Base-by-base conservation (phyloP, 2,888 invertebrate species). In the Prosopocoilus inquinatus region DNA sequence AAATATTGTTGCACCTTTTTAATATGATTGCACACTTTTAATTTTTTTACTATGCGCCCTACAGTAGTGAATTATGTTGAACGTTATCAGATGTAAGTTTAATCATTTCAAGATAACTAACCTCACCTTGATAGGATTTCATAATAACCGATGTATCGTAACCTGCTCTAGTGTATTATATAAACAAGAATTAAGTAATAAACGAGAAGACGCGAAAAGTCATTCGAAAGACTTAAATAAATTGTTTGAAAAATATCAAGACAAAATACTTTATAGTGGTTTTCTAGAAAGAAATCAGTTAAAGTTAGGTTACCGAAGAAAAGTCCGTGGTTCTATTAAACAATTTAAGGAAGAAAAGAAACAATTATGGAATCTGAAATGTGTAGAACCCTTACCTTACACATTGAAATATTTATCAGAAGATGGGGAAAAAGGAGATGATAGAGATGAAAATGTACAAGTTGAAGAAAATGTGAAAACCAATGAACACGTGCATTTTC, bases 321-420 rank as follows among this genome's bases (percentile, higher is more conserved):
- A 70, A 58, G 54, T 47, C 12, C 54, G 33, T 15, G 46, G 59
- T 3, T 53, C 68, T 33, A 33, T 32, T 4, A 63, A 55, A 47
- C 43, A 44, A 33, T 39, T 33, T 56, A 57, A 54, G 44, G 49
- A 57, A 50, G 39, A 63, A 28, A 55, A 68, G 47, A 36, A 58
- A 16, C 68, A 32, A 9, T 12, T 15, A 32, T 12, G 35, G 16
- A 4, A 53, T 35, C 12, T 11, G 32, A 33, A 49, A 53, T 9
- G 35, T n/a, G 9, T 68, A 20, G 66, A 73, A 13, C 80, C 82
- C 0, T 66, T 82, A 46, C 85, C 87, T 0, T 47, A 83, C 2
- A 71, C 81, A 0, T 68, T 86, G 56, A 80, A 82, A 65, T 83
- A 82, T 72, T 73, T 68, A 45, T 28, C n/a, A 12, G 43, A 32